phyloP scores from a whole-genome alignment of 2,888 invertebrate genomes.

The Conus canariensis region DNA sequence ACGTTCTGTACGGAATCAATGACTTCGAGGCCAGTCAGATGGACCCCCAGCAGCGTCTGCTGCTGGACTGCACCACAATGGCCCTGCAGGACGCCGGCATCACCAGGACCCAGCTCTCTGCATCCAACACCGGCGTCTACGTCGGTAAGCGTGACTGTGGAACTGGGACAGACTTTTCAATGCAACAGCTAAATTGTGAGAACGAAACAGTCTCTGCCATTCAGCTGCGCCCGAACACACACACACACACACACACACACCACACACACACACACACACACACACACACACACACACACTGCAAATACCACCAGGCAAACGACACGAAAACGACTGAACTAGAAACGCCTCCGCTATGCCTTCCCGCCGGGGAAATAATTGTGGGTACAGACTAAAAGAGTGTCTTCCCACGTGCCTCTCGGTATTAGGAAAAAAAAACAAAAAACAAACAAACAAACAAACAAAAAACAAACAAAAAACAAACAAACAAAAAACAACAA shows the following conservation, averaged over 20 bases:
- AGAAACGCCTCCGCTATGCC: too few species aligned
- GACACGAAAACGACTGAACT: too few species aligned
- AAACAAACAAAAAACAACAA: too few species aligned
- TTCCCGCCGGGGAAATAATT: too few species aligned
- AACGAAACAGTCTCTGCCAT: too few species aligned
- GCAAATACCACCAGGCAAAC: neutral
- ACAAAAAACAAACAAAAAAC: too few species aligned
- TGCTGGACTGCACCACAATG: conserved; percentile 59
- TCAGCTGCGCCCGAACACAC: neutral
- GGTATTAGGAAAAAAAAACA: too few species aligned
- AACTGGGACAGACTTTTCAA: too few species aligned
- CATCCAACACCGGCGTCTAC: conserved; percentile 48
- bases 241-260: neutral
- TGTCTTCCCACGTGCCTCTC: too few species aligned
- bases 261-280: conserved; percentile 26
- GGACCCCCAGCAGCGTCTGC: conserved; percentile 64
- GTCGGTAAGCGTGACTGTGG: conserved; percentile 36
- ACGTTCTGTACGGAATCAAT: conserved; percentile 60
- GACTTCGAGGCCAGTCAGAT: conserved; percentile 59
- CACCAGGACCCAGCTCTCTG: conserved; percentile 39
- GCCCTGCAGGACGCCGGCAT: conserved; percentile 51
- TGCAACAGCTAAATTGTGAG: too few species aligned
- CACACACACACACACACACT: conserved; percentile 30
- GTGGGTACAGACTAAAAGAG: too few species aligned
- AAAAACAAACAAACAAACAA: too few species aligned